A percentile compares a stretch with the other conserved stretches of the same genome.
Conservation (phyloP, 2,797 vertebrate genomes). For the Hemitrygon akajei region DNA sequence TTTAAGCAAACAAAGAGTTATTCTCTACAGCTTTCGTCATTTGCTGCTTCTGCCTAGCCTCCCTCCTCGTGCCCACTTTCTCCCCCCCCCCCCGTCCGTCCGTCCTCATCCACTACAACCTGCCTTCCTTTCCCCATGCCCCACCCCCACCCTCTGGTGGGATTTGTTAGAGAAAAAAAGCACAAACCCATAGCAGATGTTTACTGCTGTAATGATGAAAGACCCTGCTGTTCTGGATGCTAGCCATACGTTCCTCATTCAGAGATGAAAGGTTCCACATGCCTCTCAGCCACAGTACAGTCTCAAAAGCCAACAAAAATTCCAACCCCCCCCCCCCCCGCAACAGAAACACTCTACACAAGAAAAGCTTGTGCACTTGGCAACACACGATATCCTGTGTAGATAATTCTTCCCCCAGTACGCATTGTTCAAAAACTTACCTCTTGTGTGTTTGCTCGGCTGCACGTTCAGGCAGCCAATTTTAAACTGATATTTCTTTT, state of each 20-base stretch:
- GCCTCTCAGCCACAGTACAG: slow-evolving; percentile 67
- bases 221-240: slow-evolving; percentile 75
- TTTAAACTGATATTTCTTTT: not conserved
- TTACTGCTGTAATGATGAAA: slow-evolving; percentile 66
- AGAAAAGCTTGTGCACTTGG: slow-evolving; percentile 38
- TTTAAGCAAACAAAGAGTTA: not conserved
- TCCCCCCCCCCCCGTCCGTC: slow-evolving; percentile 43
- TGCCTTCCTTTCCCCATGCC: slow-evolving; percentile 44
- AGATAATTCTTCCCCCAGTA: not conserved
- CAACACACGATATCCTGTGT: not conserved
- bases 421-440: not conserved
- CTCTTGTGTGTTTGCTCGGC: slow-evolving; percentile 3
- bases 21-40: not conserved
- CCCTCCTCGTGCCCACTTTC: slow-evolving; percentile 40
- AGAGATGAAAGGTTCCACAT: slow-evolving; percentile 72
- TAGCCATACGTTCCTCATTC: slow-evolving; percentile 76
- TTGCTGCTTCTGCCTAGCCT: slow-evolving; percentile 39
- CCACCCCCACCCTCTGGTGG: slow-evolving; percentile 41
- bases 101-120: slow-evolving; percentile 47
- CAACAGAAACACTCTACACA: slow-evolving; percentile 42
- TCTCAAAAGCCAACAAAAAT: slow-evolving; percentile 53
- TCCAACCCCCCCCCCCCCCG: slow-evolving; percentile 4
- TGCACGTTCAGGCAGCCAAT: not conserved
- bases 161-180: slow-evolving; percentile 57
- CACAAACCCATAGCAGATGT: slow-evolving; percentile 75